phyloP scores from a whole-genome alignment of 2,888 invertebrate genomes.

The Orthonychiurus folsomi region DNA sequence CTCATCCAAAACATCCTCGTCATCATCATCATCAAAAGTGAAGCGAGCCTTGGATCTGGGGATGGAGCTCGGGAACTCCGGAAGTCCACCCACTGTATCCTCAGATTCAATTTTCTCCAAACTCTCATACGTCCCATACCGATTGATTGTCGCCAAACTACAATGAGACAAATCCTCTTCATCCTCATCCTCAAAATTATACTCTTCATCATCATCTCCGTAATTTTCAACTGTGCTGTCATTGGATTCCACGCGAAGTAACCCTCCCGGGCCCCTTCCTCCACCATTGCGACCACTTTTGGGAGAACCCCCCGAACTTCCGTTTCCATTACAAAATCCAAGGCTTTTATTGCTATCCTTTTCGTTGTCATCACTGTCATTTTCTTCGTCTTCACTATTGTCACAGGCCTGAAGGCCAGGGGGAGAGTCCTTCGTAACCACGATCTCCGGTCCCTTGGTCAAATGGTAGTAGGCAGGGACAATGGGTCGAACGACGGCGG shows the following conservation, averaged over 20 bases:
- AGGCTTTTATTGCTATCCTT: slow-evolving; percentile 16
- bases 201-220: slow-evolving; percentile 39
- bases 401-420: slow-evolving; percentile 17
- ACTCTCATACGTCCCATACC: slow-evolving; percentile 39
- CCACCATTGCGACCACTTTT: background rate
- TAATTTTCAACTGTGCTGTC: slow-evolving; percentile 37
- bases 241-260: slow-evolving; percentile 32
- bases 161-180: slow-evolving; percentile 38
- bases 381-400: slow-evolving; percentile 16
- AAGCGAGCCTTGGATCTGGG: slow-evolving; percentile 34
- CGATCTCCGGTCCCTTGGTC: slow-evolving; percentile 29
- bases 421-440: slow-evolving; percentile 35
- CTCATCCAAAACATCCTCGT: slow-evolving; percentile 27
- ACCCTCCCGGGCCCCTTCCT: slow-evolving; percentile 3
- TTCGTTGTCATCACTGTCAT: slow-evolving; percentile 9
- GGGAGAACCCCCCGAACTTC: slow-evolving; percentile 4
- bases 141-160: slow-evolving; percentile 38
- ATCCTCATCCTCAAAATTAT: slow-evolving; percentile 32
- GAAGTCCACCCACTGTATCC: slow-evolving; percentile 25
- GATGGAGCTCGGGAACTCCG: slow-evolving; percentile 18
- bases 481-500: background rate
- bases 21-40: slow-evolving; percentile 29
- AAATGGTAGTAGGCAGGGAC: background rate
- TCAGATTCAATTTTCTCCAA: slow-evolving; percentile 36
- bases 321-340: slow-evolving; percentile 17